These are phyloP conservation scores for Onychostruthus taczanowskii DNA, from an alignment of 2,113 vertebrate species.

Conservation along the genomic window DNA sequence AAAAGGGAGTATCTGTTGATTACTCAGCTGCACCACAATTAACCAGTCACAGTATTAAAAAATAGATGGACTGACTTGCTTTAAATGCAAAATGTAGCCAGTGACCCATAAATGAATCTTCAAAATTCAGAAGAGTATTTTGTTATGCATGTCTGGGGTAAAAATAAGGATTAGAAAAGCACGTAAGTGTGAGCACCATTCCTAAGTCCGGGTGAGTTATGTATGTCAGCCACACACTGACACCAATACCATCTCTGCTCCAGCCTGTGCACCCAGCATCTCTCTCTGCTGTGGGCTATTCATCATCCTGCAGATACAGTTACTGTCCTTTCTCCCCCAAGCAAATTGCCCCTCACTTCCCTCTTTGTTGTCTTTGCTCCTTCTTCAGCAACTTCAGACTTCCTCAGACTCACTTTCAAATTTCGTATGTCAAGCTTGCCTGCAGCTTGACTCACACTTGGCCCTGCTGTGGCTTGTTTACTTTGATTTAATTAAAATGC, in stretches of 20 bases:
- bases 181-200: background rate
- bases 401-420: conserved; percentile 47
- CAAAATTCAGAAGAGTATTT: background rate
- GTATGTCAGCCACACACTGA: background rate
- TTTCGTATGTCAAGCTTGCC: background rate
- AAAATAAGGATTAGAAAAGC: background rate
- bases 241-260: background rate
- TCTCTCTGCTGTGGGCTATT: background rate
- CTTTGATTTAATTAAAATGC: conserved; percentile 64
- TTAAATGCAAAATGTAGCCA: background rate
- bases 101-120: background rate
- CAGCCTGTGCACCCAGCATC: background rate
- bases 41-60: background rate
- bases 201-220: background rate
- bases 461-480: conserved; percentile 51
- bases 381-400: conserved; percentile 7
- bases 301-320: background rate
- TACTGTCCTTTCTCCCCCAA: background rate
- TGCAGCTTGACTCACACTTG: conserved; percentile 6
- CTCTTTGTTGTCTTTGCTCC: background rate
- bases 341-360: background rate
- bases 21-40: background rate
- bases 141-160: background rate
- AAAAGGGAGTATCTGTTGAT: background rate
- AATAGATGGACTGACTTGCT: background rate